A percentile compares a stretch with the other conserved stretches of the same genome.
phyloP scores from a whole-genome alignment of 2,113 vertebrate genomes.

The Tricholaema leucomelas region DNA sequence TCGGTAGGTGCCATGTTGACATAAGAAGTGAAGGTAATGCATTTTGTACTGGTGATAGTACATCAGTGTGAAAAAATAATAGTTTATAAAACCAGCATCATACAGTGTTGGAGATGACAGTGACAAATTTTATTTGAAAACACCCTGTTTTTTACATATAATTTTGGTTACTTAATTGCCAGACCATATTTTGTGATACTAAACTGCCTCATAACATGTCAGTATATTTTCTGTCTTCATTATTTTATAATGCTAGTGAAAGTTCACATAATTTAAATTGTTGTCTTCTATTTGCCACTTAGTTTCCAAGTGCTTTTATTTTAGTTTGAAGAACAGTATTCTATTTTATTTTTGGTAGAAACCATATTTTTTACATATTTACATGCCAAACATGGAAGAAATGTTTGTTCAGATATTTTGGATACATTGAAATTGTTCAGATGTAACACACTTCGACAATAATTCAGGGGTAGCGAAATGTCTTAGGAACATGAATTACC shows the following conservation, averaged over 20 bases:
- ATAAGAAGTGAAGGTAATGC: neutral
- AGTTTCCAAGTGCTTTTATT: neutral
- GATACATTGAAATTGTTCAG: neutral
- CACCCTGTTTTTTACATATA: rapidly evolving
- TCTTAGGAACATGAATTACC: neutral
- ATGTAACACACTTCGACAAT: neutral
- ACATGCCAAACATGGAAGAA: neutral
- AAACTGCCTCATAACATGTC: neutral
- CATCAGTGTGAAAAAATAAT: neutral
- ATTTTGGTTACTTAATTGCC: neutral
- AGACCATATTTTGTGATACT: neutral
- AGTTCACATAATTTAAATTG: neutral
- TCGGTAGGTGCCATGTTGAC: constrained; percentile 76
- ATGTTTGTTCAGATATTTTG: neutral
- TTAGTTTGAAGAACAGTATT: neutral
- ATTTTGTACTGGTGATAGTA: neutral
- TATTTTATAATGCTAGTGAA: neutral
- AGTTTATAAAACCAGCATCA: neutral
- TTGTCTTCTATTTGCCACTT: neutral
- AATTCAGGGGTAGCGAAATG: neutral
- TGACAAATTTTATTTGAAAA: neutral
- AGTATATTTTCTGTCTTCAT: neutral
- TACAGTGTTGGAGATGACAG: neutral
- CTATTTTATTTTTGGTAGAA: neutral
- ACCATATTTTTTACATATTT: neutral